Conservation (phyloP, 2,797 vertebrate species). For the Lerista edwardsae region DNA sequence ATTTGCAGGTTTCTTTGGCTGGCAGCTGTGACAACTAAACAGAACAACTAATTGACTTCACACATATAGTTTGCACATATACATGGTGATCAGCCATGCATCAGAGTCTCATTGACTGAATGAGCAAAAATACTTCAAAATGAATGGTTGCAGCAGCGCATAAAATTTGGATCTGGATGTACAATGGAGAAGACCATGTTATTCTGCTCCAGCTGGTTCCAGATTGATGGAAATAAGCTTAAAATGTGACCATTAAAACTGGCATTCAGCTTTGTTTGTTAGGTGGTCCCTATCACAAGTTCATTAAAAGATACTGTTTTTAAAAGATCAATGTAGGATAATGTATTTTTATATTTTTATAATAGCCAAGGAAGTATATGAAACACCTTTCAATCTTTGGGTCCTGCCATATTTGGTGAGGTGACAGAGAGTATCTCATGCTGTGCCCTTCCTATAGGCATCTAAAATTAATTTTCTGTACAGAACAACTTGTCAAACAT, state of each 20-base stretch:
- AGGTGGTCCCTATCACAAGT: not conserved
- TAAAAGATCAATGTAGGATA: not conserved
- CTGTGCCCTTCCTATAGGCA: not conserved
- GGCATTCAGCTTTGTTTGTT: not conserved
- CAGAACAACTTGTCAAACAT: not conserved
- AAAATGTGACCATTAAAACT: not conserved
- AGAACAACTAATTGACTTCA: not conserved
- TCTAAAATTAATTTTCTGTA: constrained; percentile 6
- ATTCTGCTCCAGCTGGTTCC: not conserved
- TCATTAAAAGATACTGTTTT: not conserved
- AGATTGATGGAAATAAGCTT: not conserved
- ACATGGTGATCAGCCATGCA: not conserved
- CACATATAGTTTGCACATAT: not conserved
- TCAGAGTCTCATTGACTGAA: not conserved
- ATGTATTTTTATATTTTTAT: not conserved
- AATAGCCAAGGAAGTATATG: not conserved
- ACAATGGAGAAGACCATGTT: not conserved
- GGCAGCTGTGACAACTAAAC: too few relatives aligned
- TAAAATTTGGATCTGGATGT: not conserved
- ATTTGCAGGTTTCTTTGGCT: too few relatives aligned
- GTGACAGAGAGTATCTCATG: not conserved
- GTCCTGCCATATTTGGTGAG: not conserved
- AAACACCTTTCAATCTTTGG: not conserved
- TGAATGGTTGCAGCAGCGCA: not conserved
- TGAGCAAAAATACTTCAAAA: not conserved